Evolutionary conservation across 2,113 vertebrate genomes (phyloP), one percentile per base, ranked within the genome.

Genomic region (Pionites leucogaster): DNA sequence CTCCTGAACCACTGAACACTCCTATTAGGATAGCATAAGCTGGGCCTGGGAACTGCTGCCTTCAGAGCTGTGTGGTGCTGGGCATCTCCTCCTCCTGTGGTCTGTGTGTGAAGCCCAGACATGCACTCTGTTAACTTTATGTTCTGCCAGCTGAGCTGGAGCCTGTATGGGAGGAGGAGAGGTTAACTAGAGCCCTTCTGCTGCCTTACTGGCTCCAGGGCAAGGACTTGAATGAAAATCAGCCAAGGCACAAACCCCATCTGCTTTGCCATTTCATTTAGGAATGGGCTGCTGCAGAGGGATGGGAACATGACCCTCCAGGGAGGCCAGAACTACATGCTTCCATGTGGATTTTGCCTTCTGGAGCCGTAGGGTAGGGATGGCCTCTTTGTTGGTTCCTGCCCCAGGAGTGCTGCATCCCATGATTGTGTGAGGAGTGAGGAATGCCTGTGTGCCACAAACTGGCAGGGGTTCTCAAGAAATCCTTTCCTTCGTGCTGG

Each of bases 111-210:
- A n/a, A 59, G 90, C 50, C 55, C 88, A 75, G 71, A 83, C 76
- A 74, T 44, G 19, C 70, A 37, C n/a, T 74, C 44, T 68, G 7
- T 63, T 80, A 74, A 44, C 44, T 68, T 44, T 1, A 44, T 24
- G 47, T 64, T 71, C 68, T 94, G 85, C 64, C 4, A 20, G 64
- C 68, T 60, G 68, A 67, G 68, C 50, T 77, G 4, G 74, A 94
- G 69, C 64, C 91, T 68, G 47, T 47, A 31, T 19, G 24, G 81
- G 77, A 91, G 83, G 83, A 95, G 91, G 62, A 95, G 91, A 95
- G 67, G 77, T 89, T 93, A 86, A 64, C 33, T 69, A 55, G 70
- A 82, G 83, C 86, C 52, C 31, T 96, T 64, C 52, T 88, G 76
- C 81, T 78, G 80, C 80, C 29, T 16, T 37, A 39, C 69, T 69